Evolutionary conservation across 2,113 vertebrate genomes (phyloP).

Genomic region (Neoarius graeffei): DNA sequence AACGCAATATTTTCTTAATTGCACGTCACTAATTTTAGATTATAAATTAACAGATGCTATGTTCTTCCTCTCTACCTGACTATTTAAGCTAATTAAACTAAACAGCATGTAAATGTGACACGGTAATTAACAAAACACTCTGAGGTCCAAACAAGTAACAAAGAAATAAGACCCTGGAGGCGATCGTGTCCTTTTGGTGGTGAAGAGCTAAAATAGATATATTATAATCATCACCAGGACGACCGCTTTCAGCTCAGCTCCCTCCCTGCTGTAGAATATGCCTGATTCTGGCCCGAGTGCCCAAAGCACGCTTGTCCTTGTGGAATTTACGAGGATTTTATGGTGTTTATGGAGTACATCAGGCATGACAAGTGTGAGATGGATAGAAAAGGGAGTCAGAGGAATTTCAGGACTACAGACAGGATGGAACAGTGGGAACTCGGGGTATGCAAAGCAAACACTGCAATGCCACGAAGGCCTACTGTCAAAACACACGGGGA

Average conservation of each 20-base stretch:
- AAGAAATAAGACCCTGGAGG: conserved; percentile 48
- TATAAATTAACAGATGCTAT: conserved; percentile 31
- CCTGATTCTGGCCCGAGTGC: conserved; percentile 18
- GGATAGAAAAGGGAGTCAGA: conserved; percentile 9
- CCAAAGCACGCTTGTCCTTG: conserved; percentile 30
- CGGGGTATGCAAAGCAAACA: conserved; percentile 19
- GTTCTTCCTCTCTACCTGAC: conserved; percentile 44
- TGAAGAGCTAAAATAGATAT: conserved; percentile 30
- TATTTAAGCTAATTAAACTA: conserved; percentile 54
- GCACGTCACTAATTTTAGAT: conserved; percentile 52
- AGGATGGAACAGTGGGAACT: conserved; percentile 29
- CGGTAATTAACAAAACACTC: conserved; percentile 47
- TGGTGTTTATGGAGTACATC: conserved; percentile 11
- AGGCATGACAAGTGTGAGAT: conserved; percentile 23
- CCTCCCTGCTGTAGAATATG: neutral
- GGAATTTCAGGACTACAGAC: conserved; percentile 36
- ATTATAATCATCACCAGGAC: neutral
- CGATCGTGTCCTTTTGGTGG: conserved; percentile 43
- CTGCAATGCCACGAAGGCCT: neutral
- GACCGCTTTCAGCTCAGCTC: neutral
- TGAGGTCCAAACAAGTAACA: conserved; percentile 43
- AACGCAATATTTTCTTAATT: conserved; percentile 54
- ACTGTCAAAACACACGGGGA: conserved; percentile 27
- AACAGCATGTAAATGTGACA: conserved; percentile 56
- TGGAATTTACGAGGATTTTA: conserved; percentile 8